These are phyloP conservation scores for Coryphaenoides rupestris DNA, from an alignment of 2,113 vertebrate genomes.

Conservation along the genomic window DNA sequence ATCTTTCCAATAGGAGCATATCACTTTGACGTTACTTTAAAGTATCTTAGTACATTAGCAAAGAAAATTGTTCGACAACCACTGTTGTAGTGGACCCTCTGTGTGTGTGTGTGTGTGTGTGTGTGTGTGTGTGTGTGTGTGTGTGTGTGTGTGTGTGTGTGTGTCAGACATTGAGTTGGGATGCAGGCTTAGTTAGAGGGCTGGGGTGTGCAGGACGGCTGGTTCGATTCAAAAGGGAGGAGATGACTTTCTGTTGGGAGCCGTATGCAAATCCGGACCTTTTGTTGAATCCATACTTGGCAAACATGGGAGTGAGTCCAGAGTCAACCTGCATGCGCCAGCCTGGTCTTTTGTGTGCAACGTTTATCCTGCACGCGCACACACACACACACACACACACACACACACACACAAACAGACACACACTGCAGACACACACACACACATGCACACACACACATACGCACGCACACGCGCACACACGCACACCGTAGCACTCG, in stretches of 20 bases:
- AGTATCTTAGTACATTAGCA: too few species aligned
- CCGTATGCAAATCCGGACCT: conserved; percentile 63
- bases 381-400: not conserved
- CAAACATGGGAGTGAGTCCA: conserved; percentile 40
- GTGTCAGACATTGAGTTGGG: too few species aligned
- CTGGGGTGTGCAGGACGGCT: not conserved
- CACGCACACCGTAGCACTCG: too few species aligned
- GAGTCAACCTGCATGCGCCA: conserved; percentile 32
- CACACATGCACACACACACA: conserved; percentile 3
- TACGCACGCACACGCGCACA: too few species aligned
- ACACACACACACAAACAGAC: conserved; percentile 7
- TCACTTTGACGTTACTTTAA: too few species aligned
- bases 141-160: too few species aligned
- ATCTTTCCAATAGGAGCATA: too few species aligned
- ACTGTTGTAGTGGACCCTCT: too few species aligned
- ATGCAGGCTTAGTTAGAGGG: conserved; percentile 19
- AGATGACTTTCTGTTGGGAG: conserved; percentile 28
- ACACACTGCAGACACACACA: conserved; percentile 10
- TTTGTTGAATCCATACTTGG: conserved; percentile 53
- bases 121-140: too few species aligned
- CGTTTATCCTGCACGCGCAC: conserved; percentile 30
- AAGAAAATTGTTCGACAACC: too few species aligned
- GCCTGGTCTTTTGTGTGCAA: conserved; percentile 16
- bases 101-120: too few species aligned
- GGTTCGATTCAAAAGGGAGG: not conserved